Conservation (phyloP, 1,140 invertebrate species). For the Drosophila simulans region DNA sequence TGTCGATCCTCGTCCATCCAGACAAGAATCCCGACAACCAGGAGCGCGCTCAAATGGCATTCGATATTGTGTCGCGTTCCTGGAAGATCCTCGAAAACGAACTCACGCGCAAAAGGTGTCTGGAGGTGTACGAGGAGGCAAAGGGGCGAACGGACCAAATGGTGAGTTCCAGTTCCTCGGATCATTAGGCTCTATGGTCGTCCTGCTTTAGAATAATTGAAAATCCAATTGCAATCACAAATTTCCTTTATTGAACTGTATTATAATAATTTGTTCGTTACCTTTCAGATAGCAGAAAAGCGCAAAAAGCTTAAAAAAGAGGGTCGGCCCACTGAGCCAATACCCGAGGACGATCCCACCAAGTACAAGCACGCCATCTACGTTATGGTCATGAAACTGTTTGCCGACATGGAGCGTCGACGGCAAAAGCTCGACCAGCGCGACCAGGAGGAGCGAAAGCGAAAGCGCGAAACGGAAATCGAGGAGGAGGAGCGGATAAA, state of each 20-base stretch:
- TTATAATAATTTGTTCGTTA: neutral
- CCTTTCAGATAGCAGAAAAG: constrained; percentile 94
- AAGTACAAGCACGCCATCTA: constrained; percentile 97
- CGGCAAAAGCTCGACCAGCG: constrained; percentile 92
- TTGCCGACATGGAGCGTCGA: constrained; percentile 98
- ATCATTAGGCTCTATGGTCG: too few species aligned
- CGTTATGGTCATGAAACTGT: constrained; percentile 99
- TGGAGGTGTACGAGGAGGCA: constrained; percentile 99
- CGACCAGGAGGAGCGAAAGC: constrained; percentile 97
- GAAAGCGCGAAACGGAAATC: constrained; percentile 97
- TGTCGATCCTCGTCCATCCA: constrained; percentile 99
- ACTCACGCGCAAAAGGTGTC: constrained; percentile 95
- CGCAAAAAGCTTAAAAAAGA: constrained; percentile 97
- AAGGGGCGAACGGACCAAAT: constrained; percentile 97
- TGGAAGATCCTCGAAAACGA: constrained; percentile 99
- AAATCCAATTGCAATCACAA: too few species aligned
- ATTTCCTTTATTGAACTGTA: too few species aligned
- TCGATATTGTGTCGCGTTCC: constrained; percentile 97
- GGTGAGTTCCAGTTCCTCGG: constrained; percentile 86
- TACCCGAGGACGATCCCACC: constrained; percentile 97
- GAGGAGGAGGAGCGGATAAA: constrained; percentile 95
- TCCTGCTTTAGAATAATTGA: too few species aligned
- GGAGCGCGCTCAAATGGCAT: constrained; percentile 96
- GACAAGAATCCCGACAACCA: constrained; percentile 91
- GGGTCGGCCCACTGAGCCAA: constrained; percentile 89